These are phyloP conservation scores for Pseudotriccus pelzelni DNA, from an alignment of 2,797 vertebrate species.

Conservation along the genomic window DNA sequence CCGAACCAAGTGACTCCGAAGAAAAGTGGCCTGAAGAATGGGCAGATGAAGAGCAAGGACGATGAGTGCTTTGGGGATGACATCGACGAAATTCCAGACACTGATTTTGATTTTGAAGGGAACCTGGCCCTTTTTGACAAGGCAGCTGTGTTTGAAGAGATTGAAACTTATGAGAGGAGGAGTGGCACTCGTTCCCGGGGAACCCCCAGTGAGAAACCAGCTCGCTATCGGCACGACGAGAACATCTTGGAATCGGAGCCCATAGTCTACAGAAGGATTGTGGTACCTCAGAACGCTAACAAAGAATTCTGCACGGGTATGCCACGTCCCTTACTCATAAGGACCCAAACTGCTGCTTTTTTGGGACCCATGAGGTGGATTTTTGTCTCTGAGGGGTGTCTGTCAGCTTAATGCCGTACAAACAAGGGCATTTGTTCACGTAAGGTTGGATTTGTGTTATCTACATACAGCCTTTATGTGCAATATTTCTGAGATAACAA, in stretches of 20 bases:
- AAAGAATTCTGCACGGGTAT: constrained; percentile 96
- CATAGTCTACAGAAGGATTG: constrained; percentile 92
- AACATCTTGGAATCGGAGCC: constrained; percentile 96
- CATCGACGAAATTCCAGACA: constrained; percentile 89
- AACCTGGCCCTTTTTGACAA: constrained; percentile 98
- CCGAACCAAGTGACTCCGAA: constrained; percentile 92
- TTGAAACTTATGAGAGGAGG: constrained; percentile 88
- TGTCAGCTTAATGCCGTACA: neutral
- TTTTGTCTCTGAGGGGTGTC: neutral
- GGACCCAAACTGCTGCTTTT: neutral
- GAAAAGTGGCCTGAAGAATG: constrained; percentile 93
- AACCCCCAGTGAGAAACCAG: constrained; percentile 86
- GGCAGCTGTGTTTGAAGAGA: constrained; percentile 92
- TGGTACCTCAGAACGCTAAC: constrained; percentile 85
- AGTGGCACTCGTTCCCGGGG: constrained; percentile 88
- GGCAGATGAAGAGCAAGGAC: constrained; percentile 91
- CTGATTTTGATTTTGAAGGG: constrained; percentile 97
- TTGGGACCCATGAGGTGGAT: neutral
- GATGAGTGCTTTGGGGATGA: constrained; percentile 96
- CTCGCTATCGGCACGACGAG: constrained; percentile 94
- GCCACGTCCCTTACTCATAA: neutral
- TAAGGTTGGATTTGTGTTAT: neutral
- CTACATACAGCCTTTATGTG: neutral
- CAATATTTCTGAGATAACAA: neutral
- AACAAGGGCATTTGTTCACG: rapidly evolving